Conservation (phyloP, 2,888 invertebrate genomes). For the Caenorhabditis becei region DNA sequence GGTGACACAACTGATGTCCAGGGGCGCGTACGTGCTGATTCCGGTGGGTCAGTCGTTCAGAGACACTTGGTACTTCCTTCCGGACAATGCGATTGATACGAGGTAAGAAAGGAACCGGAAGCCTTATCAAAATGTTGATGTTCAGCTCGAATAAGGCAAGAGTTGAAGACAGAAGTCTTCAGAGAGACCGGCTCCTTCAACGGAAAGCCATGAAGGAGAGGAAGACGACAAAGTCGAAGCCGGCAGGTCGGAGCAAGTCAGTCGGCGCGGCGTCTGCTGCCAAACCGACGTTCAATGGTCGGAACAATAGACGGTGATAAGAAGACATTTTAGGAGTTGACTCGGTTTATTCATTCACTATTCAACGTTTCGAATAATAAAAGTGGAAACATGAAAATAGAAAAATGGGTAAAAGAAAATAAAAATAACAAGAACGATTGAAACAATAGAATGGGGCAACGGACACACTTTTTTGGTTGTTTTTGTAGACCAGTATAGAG, state of each 20-base stretch:
- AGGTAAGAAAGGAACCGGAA: slow-evolving; percentile 55
- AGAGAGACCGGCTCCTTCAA: slow-evolving; percentile 73
- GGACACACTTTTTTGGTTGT: slow-evolving; percentile 36
- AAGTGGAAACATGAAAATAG: too few relatives aligned
- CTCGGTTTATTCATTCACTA: slow-evolving; percentile 38
- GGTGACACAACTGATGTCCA: slow-evolving; percentile 75
- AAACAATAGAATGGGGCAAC: slow-evolving; percentile 6
- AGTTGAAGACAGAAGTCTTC: slow-evolving; percentile 73
- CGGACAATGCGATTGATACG: slow-evolving; percentile 79
- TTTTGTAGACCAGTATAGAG: slow-evolving; percentile 46
- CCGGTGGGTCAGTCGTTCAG: slow-evolving; percentile 76
- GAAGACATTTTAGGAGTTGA: slow-evolving; percentile 6
- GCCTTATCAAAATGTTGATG: too few relatives aligned
- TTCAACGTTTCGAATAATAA: slow-evolving; percentile 3
- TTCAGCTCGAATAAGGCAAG: slow-evolving; percentile 66
- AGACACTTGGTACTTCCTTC: slow-evolving; percentile 79
- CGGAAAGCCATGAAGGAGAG: slow-evolving; percentile 57
- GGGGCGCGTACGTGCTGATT: slow-evolving; percentile 77
- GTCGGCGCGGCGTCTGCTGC: slow-evolving; percentile 46
- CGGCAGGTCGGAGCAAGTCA: slow-evolving; percentile 49
- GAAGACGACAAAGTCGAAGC: slow-evolving; percentile 26
- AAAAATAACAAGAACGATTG: slow-evolving; percentile 26
- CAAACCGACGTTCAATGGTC: slow-evolving; percentile 46
- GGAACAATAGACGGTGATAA: slow-evolving; percentile 44
- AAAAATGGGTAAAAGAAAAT: neutral